Base-by-base conservation (phyloP, 2,888 invertebrate species). In the Drosophila borborema region DNA sequence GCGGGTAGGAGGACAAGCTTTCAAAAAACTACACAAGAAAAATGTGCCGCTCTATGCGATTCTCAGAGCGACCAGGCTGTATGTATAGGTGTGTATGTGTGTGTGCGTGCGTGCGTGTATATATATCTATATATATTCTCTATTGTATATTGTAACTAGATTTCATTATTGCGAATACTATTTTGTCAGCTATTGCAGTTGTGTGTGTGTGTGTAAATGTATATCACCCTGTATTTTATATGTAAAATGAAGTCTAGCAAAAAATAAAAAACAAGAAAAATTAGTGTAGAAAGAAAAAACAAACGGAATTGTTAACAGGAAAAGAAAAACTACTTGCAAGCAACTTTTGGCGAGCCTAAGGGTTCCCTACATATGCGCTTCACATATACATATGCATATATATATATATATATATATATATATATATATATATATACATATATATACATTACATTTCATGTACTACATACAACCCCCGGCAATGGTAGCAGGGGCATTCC, bases 291-390 rank as follows among this genome's bases (percentile, higher is more conserved):
- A 40, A 6, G 16, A 40, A 18, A 73, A 73, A 67, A 67, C 38
- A 31, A 67, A 67, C 41, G n/a, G 41, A 62, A 64, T 46, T 23
- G 38, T 56, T 51, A 49, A 72, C 16, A n/a, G 49, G 28, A 46
- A 65, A 28, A 23, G 53, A 18, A 60, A 63, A 63, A 36, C 16
- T 79, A 75, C 16, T 67, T 77, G 80, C 80, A 79, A 77, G 80
- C 77, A 77, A 77, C 78, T 77, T 81, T 83, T 86, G 82, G 86
- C 82, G 82, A 86, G 82, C 82, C 81, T 82, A 83, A 69, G 81
- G 81, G 82, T 86, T 86, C 83, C 82, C 82, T 82, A 86, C 81
- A 82, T 65, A 78, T 78, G 80, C 80, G 80, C 80, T 76, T 78
- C 66, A 54, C 64, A 77, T 77, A 72, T 64, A 73, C 64, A 71